Conservation (phyloP, 1,140 invertebrate species). For the Bombus difficillimus region DNA sequence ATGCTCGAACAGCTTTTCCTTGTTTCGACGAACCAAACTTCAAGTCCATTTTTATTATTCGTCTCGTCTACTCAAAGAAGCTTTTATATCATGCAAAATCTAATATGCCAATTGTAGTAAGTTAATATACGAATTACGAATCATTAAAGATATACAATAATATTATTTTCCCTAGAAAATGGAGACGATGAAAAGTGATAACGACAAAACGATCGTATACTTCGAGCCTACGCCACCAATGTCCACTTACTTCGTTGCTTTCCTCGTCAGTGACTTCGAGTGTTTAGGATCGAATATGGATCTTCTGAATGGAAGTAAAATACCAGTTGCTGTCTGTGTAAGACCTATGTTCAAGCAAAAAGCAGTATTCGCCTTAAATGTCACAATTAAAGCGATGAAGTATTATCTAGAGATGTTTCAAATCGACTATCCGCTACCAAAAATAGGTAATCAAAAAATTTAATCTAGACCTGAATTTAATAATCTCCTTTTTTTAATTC, state of each 20-base stretch:
- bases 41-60: constrained; percentile 92
- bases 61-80: constrained; percentile 84
- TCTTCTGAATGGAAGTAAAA: constrained; percentile 35
- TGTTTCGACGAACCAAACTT: constrained; percentile 96
- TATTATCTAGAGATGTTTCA: constrained; percentile 93
- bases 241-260: constrained; percentile 92
- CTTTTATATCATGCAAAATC: constrained; percentile 29
- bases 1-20: constrained; percentile 93
- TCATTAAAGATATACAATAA: neutral
- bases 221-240: constrained; percentile 89
- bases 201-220: constrained; percentile 85
- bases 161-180: neutral
- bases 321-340: constrained; percentile 87
- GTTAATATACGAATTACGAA: neutral
- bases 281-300: constrained; percentile 80
- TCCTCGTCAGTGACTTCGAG: constrained; percentile 89
- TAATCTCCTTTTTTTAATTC: neutral
- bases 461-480: neutral
- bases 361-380: constrained; percentile 89
- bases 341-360: constrained; percentile 88
- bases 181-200: constrained; percentile 85
- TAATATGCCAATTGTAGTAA: constrained; percentile 42
- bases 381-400: constrained; percentile 88
- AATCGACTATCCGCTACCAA: constrained; percentile 91
- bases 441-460: constrained; percentile 85